Evolutionary conservation across 1,140 invertebrate species (phyloP).

Genomic region (Cryptotermes secundus): DNA sequence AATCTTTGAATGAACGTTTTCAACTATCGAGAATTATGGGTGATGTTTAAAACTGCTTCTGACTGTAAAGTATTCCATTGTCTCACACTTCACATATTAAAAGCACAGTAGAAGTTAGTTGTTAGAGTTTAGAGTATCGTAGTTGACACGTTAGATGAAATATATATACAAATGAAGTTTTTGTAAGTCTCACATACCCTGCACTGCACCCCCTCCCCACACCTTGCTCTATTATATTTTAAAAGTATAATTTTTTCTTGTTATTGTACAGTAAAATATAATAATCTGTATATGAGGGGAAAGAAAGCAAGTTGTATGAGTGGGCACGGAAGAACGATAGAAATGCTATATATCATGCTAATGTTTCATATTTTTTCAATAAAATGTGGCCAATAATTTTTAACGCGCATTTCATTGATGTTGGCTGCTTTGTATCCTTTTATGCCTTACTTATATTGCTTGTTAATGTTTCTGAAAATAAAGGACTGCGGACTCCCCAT

Average conservation of each 20-base stretch:
- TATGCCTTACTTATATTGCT: slow-evolving; percentile 18
- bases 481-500: slow-evolving; percentile 18
- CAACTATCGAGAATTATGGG: slow-evolving; percentile 11
- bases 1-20: neutral
- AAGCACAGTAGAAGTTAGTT: slow-evolving; percentile 32
- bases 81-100: slow-evolving; percentile 22
- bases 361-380: slow-evolving; percentile 29
- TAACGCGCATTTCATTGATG: slow-evolving; percentile 17
- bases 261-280: slow-evolving; percentile 36
- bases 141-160: slow-evolving; percentile 33
- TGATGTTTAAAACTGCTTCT: slow-evolving; percentile 21
- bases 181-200: slow-evolving; percentile 32
- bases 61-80: slow-evolving; percentile 31
- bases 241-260: slow-evolving; percentile 33
- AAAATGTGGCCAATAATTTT: slow-evolving; percentile 7
- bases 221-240: slow-evolving; percentile 27
- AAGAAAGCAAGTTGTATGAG: slow-evolving; percentile 9
- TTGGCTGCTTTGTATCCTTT: neutral
- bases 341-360: slow-evolving; percentile 34
- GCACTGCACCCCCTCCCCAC: slow-evolving; percentile 9
- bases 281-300: slow-evolving; percentile 31
- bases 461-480: neutral
- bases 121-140: slow-evolving; percentile 32
- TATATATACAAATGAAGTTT: slow-evolving; percentile 32
- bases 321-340: slow-evolving; percentile 19